Percentiles rank a stretch among this genome's conserved stretches.
Evolutionary conservation across 2,797 vertebrate genomes (phyloP).

Genomic region (Hapalemur alaotrensis): DNA sequence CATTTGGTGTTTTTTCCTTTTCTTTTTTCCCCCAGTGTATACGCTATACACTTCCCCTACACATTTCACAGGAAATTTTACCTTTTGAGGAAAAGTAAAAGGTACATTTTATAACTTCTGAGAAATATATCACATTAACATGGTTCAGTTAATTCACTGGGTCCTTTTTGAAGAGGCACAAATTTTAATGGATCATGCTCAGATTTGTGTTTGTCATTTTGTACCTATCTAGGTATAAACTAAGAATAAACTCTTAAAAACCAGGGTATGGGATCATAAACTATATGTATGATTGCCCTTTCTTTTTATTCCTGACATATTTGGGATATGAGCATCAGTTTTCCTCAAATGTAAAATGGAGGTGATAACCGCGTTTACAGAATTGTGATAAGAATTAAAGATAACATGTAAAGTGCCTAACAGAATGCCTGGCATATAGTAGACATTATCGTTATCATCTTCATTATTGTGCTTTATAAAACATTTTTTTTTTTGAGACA

Average conservation of each 20-base stretch:
- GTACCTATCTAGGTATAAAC: not conserved
- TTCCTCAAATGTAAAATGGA: slow-evolving; percentile 7
- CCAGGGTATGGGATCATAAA: not conserved
- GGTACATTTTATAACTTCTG: not conserved
- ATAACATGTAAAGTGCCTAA: not conserved
- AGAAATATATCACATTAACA: not conserved
- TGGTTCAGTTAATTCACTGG: not conserved
- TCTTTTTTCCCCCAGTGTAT: not conserved
- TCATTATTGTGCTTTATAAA: not conserved
- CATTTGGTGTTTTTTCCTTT: not conserved
- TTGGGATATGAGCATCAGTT: not conserved
- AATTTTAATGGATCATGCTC: slow-evolving; percentile 30
- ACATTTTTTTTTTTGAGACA: not conserved
- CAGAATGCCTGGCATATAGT: not conserved
- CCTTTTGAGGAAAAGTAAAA: slow-evolving; percentile 22
- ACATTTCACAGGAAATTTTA: slow-evolving; percentile 10
- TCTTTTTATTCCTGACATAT: slow-evolving; percentile 23
- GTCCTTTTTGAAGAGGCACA: slow-evolving; percentile 36
- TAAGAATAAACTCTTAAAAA: not conserved
- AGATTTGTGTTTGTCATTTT: slow-evolving; percentile 29
- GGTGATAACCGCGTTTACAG: not conserved
- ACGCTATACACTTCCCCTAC: not conserved
- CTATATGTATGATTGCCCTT: not conserved
- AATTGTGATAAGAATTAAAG: slow-evolving; percentile 12
- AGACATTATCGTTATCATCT: not conserved